These are phyloP conservation scores for Lacerta viridis DNA, from an alignment of 2,797 vertebrate species.

Conservation along the genomic window DNA sequence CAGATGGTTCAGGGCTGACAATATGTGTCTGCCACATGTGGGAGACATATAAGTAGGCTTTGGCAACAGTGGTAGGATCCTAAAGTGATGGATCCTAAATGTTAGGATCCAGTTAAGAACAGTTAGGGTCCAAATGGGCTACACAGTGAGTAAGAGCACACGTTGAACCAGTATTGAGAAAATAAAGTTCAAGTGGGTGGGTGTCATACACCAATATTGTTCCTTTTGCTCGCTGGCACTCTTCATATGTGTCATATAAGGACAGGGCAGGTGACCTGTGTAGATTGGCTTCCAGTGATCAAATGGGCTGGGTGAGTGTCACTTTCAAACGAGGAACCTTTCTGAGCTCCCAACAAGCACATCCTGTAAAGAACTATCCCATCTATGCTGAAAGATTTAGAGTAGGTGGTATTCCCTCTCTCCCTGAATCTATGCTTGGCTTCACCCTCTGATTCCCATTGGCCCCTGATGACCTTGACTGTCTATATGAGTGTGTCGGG, in stretches of 20 bases:
- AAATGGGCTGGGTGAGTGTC: neutral
- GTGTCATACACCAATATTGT: neutral
- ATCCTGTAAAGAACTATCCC: neutral
- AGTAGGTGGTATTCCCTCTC: neutral
- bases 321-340: neutral
- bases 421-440: too few species aligned
- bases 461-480: neutral
- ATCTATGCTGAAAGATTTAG: neutral
- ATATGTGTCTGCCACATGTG: constrained; percentile 19
- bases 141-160: neutral
- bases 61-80: neutral
- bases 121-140: too few species aligned
- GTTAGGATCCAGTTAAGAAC: too few species aligned
- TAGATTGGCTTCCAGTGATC: neutral
- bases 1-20: constrained; percentile 8
- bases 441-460: neutral
- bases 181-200: neutral
- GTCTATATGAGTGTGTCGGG: too few species aligned
- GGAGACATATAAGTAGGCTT: neutral
- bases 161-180: neutral
- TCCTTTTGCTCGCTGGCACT: neutral
- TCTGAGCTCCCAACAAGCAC: too few species aligned
- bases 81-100: neutral
- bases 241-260: neutral
- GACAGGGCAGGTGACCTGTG: too few species aligned